These are phyloP conservation scores for Chloroceryle inda DNA, from an alignment of 2,797 vertebrate genomes.

Conservation along the genomic window DNA sequence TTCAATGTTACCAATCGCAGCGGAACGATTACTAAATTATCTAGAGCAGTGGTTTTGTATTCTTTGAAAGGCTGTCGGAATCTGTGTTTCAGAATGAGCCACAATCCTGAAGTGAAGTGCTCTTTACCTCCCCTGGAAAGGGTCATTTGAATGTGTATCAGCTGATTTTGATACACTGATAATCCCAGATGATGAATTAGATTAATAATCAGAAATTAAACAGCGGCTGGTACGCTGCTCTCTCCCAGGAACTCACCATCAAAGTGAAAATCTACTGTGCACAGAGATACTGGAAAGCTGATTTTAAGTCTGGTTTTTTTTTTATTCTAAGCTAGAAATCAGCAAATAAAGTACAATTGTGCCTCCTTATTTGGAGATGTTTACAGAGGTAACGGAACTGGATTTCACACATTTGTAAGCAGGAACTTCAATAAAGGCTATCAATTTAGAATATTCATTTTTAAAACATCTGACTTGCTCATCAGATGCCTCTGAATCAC, in stretches of 20 bases:
- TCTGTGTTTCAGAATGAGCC: neutral
- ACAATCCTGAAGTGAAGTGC: neutral
- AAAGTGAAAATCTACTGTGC: neutral
- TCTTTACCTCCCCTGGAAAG: neutral
- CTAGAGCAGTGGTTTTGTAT: neutral
- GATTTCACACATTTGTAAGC: neutral
- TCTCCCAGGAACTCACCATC: neutral
- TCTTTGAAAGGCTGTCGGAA: neutral
- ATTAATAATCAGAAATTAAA: slow-evolving; percentile 6
- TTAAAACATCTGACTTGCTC: neutral
- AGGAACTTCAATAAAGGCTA: neutral
- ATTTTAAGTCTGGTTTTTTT: neutral
- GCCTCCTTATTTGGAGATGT: neutral
- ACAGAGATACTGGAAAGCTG: neutral
- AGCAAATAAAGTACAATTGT: neutral
- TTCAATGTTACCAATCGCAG: neutral
- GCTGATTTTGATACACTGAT: neutral
- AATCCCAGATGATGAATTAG: neutral
- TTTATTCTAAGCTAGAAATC: no score
- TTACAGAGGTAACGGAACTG: neutral
- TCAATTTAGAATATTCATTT: neutral
- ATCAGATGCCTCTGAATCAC: neutral
- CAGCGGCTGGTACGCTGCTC: neutral
- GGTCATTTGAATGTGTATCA: neutral
- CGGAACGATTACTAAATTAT: neutral